Evolutionary conservation across 2,113 vertebrate species (phyloP).

Genomic region (Ptilonorhynchus violaceus): DNA sequence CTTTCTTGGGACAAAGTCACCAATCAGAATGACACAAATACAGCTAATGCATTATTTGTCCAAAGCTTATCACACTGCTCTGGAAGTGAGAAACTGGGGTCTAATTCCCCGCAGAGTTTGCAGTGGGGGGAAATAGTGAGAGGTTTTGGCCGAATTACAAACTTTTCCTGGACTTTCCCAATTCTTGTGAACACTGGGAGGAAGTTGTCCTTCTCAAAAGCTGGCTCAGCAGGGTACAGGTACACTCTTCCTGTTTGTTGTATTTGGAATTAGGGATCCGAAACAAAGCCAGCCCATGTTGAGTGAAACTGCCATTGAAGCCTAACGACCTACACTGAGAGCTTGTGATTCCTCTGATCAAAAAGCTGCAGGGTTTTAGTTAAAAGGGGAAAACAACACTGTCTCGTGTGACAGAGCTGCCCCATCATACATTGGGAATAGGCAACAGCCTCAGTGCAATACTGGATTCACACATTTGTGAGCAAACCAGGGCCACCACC

Average conservation of each 20-base stretch:
- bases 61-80: neutral
- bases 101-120: neutral
- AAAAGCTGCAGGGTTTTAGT: neutral
- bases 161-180: neutral
- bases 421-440: neutral
- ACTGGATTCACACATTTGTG: neutral
- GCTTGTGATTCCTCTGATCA: neutral
- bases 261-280: neutral
- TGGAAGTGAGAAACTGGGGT: neutral
- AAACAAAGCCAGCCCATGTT: neutral
- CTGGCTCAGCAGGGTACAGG: neutral
- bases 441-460: neutral
- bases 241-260: neutral
- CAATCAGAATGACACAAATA: neutral
- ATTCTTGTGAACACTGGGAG: neutral
- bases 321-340: rapidly evolving
- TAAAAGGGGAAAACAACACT: neutral
- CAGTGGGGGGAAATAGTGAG: neutral
- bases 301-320: neutral
- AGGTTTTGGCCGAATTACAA: neutral
- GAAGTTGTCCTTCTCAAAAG: neutral
- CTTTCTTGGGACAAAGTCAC: neutral
- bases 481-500: neutral
- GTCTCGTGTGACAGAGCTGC: neutral
- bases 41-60: neutral